Evolutionary conservation across 2,797 vertebrate genomes (phyloP).

Genomic region (Channallabes apus): DNA sequence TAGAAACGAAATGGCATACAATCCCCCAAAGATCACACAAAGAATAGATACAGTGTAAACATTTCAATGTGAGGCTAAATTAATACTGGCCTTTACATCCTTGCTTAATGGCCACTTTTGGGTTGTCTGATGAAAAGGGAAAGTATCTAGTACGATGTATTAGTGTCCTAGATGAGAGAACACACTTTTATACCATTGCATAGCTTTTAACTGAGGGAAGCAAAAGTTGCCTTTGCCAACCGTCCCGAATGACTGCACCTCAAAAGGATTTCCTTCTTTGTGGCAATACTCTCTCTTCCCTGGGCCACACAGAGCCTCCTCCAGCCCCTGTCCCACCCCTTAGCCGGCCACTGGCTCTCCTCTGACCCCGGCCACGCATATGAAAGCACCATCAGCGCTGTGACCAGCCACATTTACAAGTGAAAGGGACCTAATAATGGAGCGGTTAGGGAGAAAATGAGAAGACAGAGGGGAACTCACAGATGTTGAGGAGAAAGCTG

Average conservation of each 20-base stretch:
- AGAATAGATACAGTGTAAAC: conserved; percentile 55
- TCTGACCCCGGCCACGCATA: conserved; percentile 69
- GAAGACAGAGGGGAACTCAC: conserved; percentile 75
- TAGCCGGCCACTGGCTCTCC: conserved; percentile 59
- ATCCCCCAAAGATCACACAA: conserved; percentile 54
- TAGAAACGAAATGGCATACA: conserved; percentile 68
- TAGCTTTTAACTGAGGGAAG: conserved; percentile 48
- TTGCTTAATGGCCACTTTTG: conserved; percentile 1
- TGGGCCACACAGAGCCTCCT: conserved; percentile 61
- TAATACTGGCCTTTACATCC: conserved; percentile 15
- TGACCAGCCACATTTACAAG: conserved; percentile 79
- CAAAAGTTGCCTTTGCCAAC: conserved; percentile 60
- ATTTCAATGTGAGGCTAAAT: conserved; percentile 22
- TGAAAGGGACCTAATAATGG: conserved; percentile 78
- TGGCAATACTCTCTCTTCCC: conserved; percentile 66
- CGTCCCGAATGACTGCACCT: conserved; percentile 75
- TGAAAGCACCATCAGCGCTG: conserved; percentile 78
- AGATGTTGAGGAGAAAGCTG: conserved; percentile 71
- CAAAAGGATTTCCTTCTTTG: conserved; percentile 75
- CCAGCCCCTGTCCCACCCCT: conserved; percentile 50
- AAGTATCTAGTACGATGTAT: not conserved
- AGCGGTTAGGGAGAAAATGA: conserved; percentile 78
- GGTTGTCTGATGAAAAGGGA: not conserved
- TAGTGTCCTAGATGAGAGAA: conserved; percentile 1
- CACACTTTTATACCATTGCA: conserved; percentile 28